Base-by-base conservation (phyloP, 2,888 invertebrate genomes). In the Entomobrya proxima region DNA sequence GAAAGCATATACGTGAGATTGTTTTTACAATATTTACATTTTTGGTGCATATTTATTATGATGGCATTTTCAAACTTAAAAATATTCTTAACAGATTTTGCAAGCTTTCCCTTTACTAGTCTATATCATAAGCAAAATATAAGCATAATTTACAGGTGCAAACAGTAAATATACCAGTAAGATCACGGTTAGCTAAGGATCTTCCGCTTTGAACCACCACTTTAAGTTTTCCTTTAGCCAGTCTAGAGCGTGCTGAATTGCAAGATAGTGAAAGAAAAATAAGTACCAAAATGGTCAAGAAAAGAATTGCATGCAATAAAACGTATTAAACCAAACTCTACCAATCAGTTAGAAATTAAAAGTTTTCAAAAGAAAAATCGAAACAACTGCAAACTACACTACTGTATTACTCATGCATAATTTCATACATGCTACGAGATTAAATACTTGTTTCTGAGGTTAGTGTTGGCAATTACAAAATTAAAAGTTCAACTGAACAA, bases 181-280 rank as follows among this genome's bases (percentile, higher is more conserved):
- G 79, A 86, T 89, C 87, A 37, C 88, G 89, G 77, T 88, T 88
- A 77, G 88, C 85, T 72, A 91, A 87, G 76, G 87, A 83, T 76
- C 76, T 86, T 55, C 90, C 91, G 85, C 89, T 87, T 50, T 90
- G 76, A 40, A 91, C 88, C 69, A 89, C 80, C 76, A 91, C 87
- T 81, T 89, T 89, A 50, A 93, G 91, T 83, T 89, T 91, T 89
- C 92, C 93, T 88, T 92, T 91, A 55, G 92, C 91, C 83, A 91
- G 91, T 90, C 91, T 91, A 88, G 91, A 91, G 89, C 92, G 92
- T 91, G 92, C 92, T 92, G 92, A 30, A 35, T 13, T 7, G 13
- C n/a, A 55, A 32, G 30, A 32, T 13, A 67, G 67, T 21, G 67
- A n/a, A n/a, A n/a, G 24, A 67, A 24, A 67, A 13, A 44, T 69